These are phyloP conservation scores for Tinea trinotella DNA, from an alignment of 2,888 invertebrate species.

Conservation along the genomic window DNA sequence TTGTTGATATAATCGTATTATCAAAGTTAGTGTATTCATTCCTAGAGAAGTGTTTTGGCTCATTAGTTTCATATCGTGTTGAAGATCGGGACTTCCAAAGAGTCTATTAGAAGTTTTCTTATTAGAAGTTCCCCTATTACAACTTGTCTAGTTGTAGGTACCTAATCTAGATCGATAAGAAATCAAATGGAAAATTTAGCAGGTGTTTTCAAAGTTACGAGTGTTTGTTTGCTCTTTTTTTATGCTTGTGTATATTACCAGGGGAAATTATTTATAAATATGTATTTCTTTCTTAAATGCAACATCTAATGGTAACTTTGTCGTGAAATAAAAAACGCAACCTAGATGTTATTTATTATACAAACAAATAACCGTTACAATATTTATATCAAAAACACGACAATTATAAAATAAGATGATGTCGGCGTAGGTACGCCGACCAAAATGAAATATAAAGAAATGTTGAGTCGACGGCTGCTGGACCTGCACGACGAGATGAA, in stretches of 20 bases:
- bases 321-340: too few species aligned
- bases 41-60: conserved; percentile 34
- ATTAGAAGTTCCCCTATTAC: conserved; percentile 67
- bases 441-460: too few species aligned
- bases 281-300: too few species aligned
- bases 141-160: conserved; percentile 45
- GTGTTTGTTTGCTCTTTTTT: not conserved
- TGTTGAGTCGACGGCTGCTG: too few species aligned
- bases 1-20: not conserved
- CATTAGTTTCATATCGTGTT: conserved; percentile 54
- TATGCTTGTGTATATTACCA: not conserved
- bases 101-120: conserved; percentile 68
- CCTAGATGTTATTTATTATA: too few species aligned
- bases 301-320: too few species aligned
- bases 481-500: too few species aligned
- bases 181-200: conserved; percentile 37
- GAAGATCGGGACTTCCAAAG: conserved; percentile 52
- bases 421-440: too few species aligned
- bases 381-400: too few species aligned
- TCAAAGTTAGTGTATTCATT: not conserved
- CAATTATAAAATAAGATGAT: too few species aligned
- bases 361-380: too few species aligned
- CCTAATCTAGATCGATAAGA: conserved; percentile 38
- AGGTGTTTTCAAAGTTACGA: not conserved
- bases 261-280: too few species aligned